Evolutionary conservation across 2,888 invertebrate species (phyloP), one percentile per base, ranked within the genome.

Genomic region (Tholera decimalis): DNA sequence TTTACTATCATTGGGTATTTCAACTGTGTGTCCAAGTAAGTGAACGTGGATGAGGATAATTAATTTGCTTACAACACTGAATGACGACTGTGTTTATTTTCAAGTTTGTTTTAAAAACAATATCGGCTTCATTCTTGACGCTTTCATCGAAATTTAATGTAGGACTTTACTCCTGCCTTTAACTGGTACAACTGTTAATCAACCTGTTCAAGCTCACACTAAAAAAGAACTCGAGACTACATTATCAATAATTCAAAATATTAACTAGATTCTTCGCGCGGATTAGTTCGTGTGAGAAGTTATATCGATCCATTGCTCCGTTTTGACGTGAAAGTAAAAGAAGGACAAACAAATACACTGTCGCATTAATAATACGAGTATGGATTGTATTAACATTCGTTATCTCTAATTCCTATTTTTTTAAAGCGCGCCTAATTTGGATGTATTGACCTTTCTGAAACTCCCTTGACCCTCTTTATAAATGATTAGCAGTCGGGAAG

Each of bases 1-100:
- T 56, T 28, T 28, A 22, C 15, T 53, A 72, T 37, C 73, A 54
- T 41, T 41, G 35, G 37, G 22, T 61, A 60, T 76, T 69, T 57
- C 26, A 55, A 46, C 18, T 69, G 33, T 69, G 33, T 63, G n/a
- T 37, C 18, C n/a, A 43, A 47, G 13, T 59, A 4, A 41, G 53
- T 58, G 20, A 54, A 46, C 18, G 22, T 39, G 3, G 7, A 54
- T 24, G n/a, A 24, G 30, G 30, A 13, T 20, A 43, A n/a, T 11
- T 20, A 43, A n/a, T 11, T 60, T 26, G n/a, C 20, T 28, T 33
- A 26, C 13, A 18, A 1, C 11, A 9, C 0, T 20, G n/a, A 22
- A 20, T 26, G 11, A 28, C 20, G 28, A 26, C 5, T n/a, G 13
- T 15, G 8, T 26, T 11, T 13, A 6, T 22, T 51, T 35, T 35